These are phyloP conservation scores for Arctopsyche grandis DNA, from an alignment of 1,140 invertebrate species.

Conservation along the genomic window DNA sequence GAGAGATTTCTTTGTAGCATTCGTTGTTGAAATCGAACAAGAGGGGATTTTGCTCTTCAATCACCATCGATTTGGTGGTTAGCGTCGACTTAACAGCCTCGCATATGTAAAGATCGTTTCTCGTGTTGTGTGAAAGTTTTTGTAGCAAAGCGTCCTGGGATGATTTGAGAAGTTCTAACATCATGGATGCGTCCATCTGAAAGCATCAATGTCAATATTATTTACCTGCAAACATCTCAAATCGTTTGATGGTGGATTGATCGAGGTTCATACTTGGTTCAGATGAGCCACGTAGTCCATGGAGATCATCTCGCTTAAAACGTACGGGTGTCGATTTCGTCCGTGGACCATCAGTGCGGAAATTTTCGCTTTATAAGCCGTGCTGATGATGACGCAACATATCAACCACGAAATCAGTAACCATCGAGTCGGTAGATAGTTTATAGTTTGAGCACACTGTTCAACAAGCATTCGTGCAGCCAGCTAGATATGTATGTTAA, in stretches of 20 bases:
- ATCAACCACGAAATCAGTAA: constrained; percentile 44
- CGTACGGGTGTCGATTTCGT: background rate
- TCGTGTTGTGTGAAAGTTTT: constrained; percentile 26
- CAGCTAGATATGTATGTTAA: constrained; percentile 18
- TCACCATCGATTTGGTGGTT: constrained; percentile 32
- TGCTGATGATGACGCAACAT: constrained; percentile 48
- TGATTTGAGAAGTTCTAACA: constrained; percentile 23
- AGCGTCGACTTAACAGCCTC: constrained; percentile 14
- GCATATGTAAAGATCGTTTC: constrained; percentile 42
- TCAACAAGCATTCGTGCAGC: constrained; percentile 36
- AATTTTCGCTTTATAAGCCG: constrained; percentile 48
- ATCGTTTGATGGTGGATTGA: background rate
- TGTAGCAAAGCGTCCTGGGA: constrained; percentile 27
- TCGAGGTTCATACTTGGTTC: constrained; percentile 33
- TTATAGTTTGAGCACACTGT: constrained; percentile 23
- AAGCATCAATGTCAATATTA: constrained; percentile 4
- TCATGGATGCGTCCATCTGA: constrained; percentile 39
- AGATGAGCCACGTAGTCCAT: constrained; percentile 21
- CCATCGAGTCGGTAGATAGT: constrained; percentile 19
- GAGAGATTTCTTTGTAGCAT: constrained; percentile 15
- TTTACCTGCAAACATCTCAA: background rate
- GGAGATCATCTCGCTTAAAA: constrained; percentile 11
- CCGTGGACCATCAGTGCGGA: constrained; percentile 38
- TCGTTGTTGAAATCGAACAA: constrained; percentile 29
- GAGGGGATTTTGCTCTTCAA: constrained; percentile 40